These are phyloP conservation scores for Drosophila robusta DNA, from an alignment of 2,888 invertebrate genomes.

Conservation along the genomic window DNA sequence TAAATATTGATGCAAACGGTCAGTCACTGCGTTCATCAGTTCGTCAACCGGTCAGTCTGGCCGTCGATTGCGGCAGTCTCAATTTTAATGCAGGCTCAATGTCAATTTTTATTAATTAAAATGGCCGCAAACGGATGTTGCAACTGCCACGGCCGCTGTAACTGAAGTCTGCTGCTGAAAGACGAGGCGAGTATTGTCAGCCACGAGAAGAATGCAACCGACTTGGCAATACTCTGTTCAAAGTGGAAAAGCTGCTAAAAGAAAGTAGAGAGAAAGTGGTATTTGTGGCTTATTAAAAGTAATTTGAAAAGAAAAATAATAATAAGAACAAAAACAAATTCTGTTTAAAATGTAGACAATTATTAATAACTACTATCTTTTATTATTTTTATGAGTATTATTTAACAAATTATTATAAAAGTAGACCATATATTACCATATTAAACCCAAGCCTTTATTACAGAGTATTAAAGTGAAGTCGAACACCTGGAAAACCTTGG, in stretches of 20 bases:
- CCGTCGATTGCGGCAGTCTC: constrained; percentile 11
- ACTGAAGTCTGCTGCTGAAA: constrained; percentile 33
- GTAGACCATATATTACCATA: too few species aligned
- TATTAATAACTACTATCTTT: neutral
- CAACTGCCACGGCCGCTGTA: constrained; percentile 30
- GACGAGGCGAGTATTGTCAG: constrained; percentile 16
- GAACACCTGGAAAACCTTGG: neutral
- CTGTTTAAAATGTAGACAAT: too few species aligned
- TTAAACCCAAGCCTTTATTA: too few species aligned
- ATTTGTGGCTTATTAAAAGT: too few species aligned
- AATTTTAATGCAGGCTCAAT: constrained; percentile 29
- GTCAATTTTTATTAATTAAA: constrained; percentile 68
- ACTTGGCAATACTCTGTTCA: neutral
- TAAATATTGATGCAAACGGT: constrained; percentile 62
- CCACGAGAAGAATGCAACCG: neutral
- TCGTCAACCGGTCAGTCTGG: neutral
- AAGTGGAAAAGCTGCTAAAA: too few species aligned
- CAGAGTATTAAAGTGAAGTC: too few species aligned
- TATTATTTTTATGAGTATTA: neutral
- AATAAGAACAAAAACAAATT: too few species aligned
- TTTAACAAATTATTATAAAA: too few species aligned
- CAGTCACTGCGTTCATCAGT: neutral
- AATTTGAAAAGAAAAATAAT: too few species aligned
- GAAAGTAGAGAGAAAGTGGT: too few species aligned
- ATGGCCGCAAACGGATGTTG: constrained; percentile 48